Conservation (phyloP, 2,113 vertebrate genomes). For the Aegotheles bennettii region DNA sequence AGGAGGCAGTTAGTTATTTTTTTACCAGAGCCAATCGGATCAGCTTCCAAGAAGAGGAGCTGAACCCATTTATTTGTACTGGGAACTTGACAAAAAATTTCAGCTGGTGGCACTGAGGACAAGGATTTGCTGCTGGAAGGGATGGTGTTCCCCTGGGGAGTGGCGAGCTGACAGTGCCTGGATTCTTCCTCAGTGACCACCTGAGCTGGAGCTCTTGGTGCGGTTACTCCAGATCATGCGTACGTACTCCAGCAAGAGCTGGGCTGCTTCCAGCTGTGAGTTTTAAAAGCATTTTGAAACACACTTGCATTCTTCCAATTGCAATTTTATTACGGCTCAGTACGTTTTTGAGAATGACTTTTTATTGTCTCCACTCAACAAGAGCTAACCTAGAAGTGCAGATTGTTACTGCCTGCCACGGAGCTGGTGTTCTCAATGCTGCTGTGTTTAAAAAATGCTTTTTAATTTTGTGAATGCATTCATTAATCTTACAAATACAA, state of each 20-base stretch:
- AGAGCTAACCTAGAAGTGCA: not conserved
- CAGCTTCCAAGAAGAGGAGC: not conserved
- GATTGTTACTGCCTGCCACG: not conserved
- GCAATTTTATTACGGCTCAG: not conserved
- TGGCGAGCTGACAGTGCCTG: not conserved
- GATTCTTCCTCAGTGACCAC: not conserved
- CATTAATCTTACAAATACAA: not conserved
- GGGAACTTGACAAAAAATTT: not conserved
- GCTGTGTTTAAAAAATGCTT: not conserved
- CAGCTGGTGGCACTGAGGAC: not conserved
- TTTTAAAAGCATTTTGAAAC: not conserved
- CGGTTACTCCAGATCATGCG: not conserved
- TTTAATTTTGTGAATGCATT: not conserved
- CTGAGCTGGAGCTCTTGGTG: not conserved
- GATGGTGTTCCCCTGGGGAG: accelerated
- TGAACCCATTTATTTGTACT: accelerated
- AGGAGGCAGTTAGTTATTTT: not conserved
- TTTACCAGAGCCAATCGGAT: not conserved
- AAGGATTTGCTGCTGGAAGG: not conserved
- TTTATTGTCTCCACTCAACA: not conserved
- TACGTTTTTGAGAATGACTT: not conserved
- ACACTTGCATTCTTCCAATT: not conserved
- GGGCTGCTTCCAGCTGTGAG: not conserved
- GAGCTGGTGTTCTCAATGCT: not conserved
- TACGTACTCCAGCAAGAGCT: not conserved